Evolutionary conservation across 2,113 vertebrate species (phyloP), one percentile per base, ranked within the genome.

Genomic region (Leptodactylus fuscus): DNA sequence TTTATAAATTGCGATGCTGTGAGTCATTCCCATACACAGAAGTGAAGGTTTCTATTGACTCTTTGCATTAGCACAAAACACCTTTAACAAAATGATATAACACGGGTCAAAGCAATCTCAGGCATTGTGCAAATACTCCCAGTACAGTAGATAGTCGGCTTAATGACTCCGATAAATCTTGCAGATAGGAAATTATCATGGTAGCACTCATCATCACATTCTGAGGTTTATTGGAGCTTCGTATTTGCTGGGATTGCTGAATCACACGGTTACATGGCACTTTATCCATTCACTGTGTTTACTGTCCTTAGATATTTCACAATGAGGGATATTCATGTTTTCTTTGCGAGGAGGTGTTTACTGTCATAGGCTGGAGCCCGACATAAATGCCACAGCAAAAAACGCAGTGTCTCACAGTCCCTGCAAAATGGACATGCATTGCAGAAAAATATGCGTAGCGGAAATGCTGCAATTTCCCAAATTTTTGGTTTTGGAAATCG

Each of bases 101-200:
- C 44, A 16, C 24, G 53, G 34, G 44, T 34, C 15, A 29, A 38
- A 65, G 49, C 44, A 69, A 46, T 51, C 5, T 34, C 46, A 78
- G 44, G 27, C 73, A 67, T 16, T 78, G 74, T 78, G 46, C 62
- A 51, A 67, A 38, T 22, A 85, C 34, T 36, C 5, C 15, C 4
- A 36, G 16, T 41, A 51, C 18, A 74, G 41, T n/a, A 49, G 51
- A 77, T 48, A 77, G 20, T 49, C 12, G 11, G 29, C 3, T 27
- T 67, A 77, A 78, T 69, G 83, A 78, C 74, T 41, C 53, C n/a
- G 82, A 84, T 49, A 76, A 84, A 36, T 77, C 53, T 11, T 20
- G 6, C 7, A 38, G 74, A 85, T 85, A 85, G 62, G 46, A 38
- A 27, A 49, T 83, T 75, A 75, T 83, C 69, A 58, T 76, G 53